phyloP scores from a whole-genome alignment of 2,113 vertebrate species.

The Phaethon lepturus region DNA sequence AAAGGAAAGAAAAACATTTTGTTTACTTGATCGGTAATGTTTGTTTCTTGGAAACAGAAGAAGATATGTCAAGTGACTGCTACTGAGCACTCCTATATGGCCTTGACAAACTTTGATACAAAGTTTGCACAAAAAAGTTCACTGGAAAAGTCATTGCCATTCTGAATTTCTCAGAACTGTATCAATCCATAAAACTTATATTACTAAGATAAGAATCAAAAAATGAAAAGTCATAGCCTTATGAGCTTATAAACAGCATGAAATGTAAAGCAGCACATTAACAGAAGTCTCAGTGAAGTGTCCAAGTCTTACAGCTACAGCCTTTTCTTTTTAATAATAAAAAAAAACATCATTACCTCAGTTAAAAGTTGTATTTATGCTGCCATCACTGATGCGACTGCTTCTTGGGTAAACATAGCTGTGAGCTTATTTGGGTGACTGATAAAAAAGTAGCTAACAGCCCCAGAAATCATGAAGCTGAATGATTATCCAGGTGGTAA shows the following conservation, averaged over 20 bases:
- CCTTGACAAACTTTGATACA: not conserved
- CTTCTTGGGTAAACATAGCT: not conserved
- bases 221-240: not conserved
- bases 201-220: not conserved
- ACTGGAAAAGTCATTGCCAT: not conserved
- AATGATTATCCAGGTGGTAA: not conserved
- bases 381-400: not conserved
- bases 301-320: not conserved
- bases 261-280: not conserved
- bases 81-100: not conserved
- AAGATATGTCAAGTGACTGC: not conserved
- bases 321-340: not conserved
- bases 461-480: not conserved
- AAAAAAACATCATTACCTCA: not conserved
- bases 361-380: not conserved
- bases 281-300: not conserved
- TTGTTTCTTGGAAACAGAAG: not conserved
- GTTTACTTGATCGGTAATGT: not conserved
- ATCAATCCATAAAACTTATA: not conserved
- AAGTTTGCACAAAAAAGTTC: not conserved
- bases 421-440: not conserved
- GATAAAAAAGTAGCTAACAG: not conserved
- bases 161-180: not conserved
- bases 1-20: constrained; percentile 8
- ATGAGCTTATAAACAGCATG: not conserved